Evolutionary conservation across 2,113 vertebrate genomes (phyloP), one percentile per base, ranked within the genome.

Genomic region (Caretta caretta): DNA sequence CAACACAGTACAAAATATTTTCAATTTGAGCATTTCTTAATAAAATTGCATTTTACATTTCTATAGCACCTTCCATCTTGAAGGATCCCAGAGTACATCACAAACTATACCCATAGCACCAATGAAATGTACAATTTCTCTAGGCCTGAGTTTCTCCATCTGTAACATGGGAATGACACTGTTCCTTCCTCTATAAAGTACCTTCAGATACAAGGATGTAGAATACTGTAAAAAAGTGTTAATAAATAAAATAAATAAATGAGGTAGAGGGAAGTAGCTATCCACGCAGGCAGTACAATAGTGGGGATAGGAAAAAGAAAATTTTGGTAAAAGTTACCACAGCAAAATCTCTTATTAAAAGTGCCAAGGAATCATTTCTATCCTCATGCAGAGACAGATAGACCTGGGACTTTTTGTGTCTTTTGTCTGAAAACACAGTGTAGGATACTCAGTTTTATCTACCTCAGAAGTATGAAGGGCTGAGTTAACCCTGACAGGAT

Each of bases 1-100:
- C 35, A 69, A 16, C 16, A 19, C 17, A 9, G 69, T 4, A 12
- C 27, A 16, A 29, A 42, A 29, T 0, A 0, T 0, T 6, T 22
- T 72, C 1, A 4, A 8, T 20, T 9, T 8, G 6, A 19, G 1
- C 1, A 8, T 35, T 57, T 27, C 2, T 3, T 59, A 54, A 82
- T n/a, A 29, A 29, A 56, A 17, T 42, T 50, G 2, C 2, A 4
- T 14, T n/a, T 62, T 24, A 5, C 19, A 38, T 22, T 49, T 10
- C 3, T 25, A 6, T 13, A 49, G 4, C 83, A 78, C 65, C 27
- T 83, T 56, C 62, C 42, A 46, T 25, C 59, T 35, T 38, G 82
- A 48, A 82, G 56, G 46, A 19, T 13, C 80, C 69, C 11, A 72
- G 22, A 22, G 14, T 53, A 8, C 22, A 6, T 31, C 65, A n/a